A percentile compares a stretch with the other conserved stretches of the same genome.
Evolutionary conservation across 2,113 vertebrate genomes (phyloP).

Genomic region (Columba livia): DNA sequence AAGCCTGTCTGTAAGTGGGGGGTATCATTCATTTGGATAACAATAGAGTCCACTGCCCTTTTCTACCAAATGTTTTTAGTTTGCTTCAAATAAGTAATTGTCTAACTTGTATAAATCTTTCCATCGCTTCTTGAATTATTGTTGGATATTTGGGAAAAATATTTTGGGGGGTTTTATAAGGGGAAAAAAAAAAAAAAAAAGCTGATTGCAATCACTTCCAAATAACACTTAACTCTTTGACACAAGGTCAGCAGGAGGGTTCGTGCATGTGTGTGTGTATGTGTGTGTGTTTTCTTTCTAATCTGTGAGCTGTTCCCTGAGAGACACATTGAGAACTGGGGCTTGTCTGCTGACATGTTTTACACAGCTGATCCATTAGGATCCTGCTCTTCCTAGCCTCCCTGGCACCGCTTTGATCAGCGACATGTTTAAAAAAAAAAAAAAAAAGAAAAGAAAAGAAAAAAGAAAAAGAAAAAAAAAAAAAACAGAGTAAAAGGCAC

Average conservation of each 20-base stretch:
- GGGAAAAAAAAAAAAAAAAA: neutral
- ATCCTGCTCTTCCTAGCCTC: conserved; percentile 50
- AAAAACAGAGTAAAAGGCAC: conserved; percentile 24
- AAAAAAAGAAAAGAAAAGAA: neutral
- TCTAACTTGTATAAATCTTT: conserved; percentile 67
- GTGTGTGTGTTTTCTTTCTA: conserved; percentile 32
- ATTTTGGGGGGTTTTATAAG: neutral
- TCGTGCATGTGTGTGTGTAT: neutral
- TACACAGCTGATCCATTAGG: conserved; percentile 66
- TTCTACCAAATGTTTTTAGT: conserved; percentile 65
- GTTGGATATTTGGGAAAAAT: conserved; percentile 42
- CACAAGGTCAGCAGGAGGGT: conserved; percentile 51
- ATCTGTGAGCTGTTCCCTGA: conserved; percentile 33
- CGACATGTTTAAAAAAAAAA: neutral
- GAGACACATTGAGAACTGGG: conserved; percentile 56
- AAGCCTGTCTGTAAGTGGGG: conserved; percentile 31
- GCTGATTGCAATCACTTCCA: conserved; percentile 51
- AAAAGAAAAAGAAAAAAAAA: neutral
- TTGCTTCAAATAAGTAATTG: conserved; percentile 67
- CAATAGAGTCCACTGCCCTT: conserved; percentile 52
- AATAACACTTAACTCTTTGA: conserved; percentile 71
- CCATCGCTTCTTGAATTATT: conserved; percentile 52
- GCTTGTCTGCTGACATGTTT: conserved; percentile 72
- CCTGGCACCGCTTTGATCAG: conserved; percentile 64
- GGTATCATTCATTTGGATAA: conserved; percentile 61